These are phyloP conservation scores for Elaeidobius kamerunicus DNA, from an alignment of 2,888 invertebrate genomes.

Conservation along the genomic window DNA sequence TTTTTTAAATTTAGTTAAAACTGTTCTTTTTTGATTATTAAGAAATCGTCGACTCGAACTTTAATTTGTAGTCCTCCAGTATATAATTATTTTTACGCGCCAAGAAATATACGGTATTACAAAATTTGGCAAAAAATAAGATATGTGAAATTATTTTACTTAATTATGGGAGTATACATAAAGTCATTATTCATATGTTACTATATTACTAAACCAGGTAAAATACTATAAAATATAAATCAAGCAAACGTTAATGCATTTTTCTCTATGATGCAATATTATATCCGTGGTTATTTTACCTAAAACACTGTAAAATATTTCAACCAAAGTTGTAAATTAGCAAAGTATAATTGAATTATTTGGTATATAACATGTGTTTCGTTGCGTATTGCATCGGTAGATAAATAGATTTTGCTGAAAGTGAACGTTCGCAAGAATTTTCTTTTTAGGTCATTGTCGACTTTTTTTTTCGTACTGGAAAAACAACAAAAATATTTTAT, in stretches of 20 bases:
- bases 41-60: no score
- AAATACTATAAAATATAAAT: no score
- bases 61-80: no score
- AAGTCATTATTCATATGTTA: no score
- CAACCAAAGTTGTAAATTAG: background rate
- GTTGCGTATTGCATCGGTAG: conserved; percentile 1
- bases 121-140: no score
- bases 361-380: background rate
- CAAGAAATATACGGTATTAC: no score
- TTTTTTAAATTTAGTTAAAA: no score
- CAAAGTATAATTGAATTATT: conserved; percentile 1
- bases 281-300: conserved; percentile 1
- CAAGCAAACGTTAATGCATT: background rate
- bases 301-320: background rate
- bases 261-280: conserved; percentile 6
- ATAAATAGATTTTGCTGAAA: background rate
- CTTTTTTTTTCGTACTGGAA: background rate
- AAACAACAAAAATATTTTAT: background rate
- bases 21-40: no score
- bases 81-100: no score
- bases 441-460: conserved; percentile 3
- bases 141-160: no score
- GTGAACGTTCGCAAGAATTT: conserved; percentile 11
- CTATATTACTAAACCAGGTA: no score
- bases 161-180: no score